A percentile compares a stretch with the other conserved stretches of the same genome.
Evolutionary conservation across 2,888 invertebrate species (phyloP).

Genomic region (Cheilosia vulpina): DNA sequence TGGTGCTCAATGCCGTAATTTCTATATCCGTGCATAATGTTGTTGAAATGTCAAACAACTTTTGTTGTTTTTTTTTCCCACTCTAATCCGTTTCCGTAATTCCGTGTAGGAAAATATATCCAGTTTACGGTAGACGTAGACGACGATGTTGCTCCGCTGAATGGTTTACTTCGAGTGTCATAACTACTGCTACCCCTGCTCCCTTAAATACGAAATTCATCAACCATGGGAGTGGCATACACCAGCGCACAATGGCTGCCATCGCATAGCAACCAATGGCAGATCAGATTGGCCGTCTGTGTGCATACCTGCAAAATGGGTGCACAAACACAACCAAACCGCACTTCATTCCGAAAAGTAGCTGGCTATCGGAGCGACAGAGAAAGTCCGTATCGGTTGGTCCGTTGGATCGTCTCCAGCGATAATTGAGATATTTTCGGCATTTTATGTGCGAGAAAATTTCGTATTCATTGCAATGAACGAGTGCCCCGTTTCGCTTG

Average conservation of each 20-base stretch:
- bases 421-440: slow-evolving; percentile 74
- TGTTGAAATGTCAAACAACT: slow-evolving; percentile 21
- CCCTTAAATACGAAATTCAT: slow-evolving; percentile 79
- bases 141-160: slow-evolving; percentile 78
- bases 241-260: slow-evolving; percentile 72
- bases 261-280: slow-evolving; percentile 78
- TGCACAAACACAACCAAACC: slow-evolving; percentile 39
- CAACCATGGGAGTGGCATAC: slow-evolving; percentile 59
- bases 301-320: slow-evolving; percentile 47
- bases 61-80: slow-evolving; percentile 4
- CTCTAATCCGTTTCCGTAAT: slow-evolving; percentile 49
- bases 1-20: slow-evolving; percentile 82
- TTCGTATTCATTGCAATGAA: slow-evolving; percentile 84
- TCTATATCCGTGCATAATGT: slow-evolving; percentile 83
- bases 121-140: background rate
- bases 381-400: slow-evolving; percentile 12
- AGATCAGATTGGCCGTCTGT: slow-evolving; percentile 15
- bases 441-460: slow-evolving; percentile 77
- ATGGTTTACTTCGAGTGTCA: slow-evolving; percentile 80
- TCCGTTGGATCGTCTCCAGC: slow-evolving; percentile 47
- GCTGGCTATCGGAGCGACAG: slow-evolving; percentile 3
- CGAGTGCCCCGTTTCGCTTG: slow-evolving; percentile 82
- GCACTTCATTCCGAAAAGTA: slow-evolving; percentile 43
- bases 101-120: slow-evolving; percentile 6
- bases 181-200: slow-evolving; percentile 78